These are phyloP conservation scores for Brachyistius frenatus DNA, from an alignment of 2,113 vertebrate genomes.

Conservation along the genomic window DNA sequence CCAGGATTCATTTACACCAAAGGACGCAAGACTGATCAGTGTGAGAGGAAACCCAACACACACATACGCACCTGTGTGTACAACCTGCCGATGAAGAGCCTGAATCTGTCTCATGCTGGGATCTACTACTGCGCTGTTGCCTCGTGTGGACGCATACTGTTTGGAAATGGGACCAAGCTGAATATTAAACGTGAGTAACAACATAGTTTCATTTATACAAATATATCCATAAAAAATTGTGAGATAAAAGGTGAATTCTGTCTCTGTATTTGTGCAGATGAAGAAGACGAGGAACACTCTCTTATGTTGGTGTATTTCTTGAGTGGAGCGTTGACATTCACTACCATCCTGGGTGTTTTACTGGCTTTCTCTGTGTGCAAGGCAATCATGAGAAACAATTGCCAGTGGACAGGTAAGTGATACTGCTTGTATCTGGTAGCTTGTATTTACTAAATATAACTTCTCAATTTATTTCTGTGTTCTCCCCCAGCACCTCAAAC, in stretches of 20 bases:
- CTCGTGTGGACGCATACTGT: constrained; percentile 59
- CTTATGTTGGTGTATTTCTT: constrained; percentile 17
- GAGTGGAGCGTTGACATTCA: constrained; percentile 19
- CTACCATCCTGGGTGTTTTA: neutral
- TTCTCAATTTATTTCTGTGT: neutral
- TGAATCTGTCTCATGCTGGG: neutral
- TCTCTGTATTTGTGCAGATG: neutral
- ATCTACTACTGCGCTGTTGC: constrained; percentile 26
- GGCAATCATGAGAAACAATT: neutral
- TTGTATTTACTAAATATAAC: neutral
- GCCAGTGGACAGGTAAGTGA: constrained; percentile 6
- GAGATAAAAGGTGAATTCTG: neutral
- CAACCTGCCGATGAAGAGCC: fast-evolving
- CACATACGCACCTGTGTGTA: neutral
- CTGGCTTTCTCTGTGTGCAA: neutral
- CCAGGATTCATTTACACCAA: constrained; percentile 1
- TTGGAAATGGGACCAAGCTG: constrained; percentile 35
- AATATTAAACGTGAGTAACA: neutral
- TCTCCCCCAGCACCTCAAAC: neutral
- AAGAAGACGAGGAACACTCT: neutral
- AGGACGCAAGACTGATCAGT: fast-evolving
- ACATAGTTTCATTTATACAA: neutral
- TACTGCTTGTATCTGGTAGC: neutral
- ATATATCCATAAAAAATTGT: too few relatives aligned
- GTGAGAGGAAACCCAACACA: neutral